phyloP scores from a whole-genome alignment of 2,888 invertebrate species.

The Graphium colonna region DNA sequence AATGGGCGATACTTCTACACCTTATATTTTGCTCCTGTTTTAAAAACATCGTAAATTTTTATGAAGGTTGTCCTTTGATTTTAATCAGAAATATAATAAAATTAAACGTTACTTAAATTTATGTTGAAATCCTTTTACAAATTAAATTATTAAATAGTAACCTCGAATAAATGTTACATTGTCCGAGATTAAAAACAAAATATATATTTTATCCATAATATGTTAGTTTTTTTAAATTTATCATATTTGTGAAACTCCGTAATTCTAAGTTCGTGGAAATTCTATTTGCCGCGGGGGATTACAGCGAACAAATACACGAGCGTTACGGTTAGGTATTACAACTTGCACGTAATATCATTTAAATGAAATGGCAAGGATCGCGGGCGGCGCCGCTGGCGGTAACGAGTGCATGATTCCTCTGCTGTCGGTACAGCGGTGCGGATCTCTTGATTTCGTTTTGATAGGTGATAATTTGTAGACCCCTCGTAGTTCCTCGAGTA shows the following conservation, averaged over 20 bases:
- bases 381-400: not conserved
- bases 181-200: too few species aligned
- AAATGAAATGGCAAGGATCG: not conserved
- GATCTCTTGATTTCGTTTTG: constrained; percentile 67
- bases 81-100: too few species aligned
- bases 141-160: too few species aligned
- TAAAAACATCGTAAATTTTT: too few species aligned
- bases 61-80: too few species aligned
- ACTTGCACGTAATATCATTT: not conserved
- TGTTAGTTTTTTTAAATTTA: too few species aligned
- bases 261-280: not conserved
- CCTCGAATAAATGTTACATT: too few species aligned
- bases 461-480: constrained; percentile 64
- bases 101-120: too few species aligned
- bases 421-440: not conserved
- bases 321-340: not conserved
- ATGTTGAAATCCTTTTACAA: too few species aligned
- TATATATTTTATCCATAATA: too few species aligned
- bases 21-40: too few species aligned
- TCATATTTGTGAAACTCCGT: too few species aligned
- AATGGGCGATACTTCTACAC: not conserved
- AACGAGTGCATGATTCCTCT: not conserved
- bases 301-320: not conserved
- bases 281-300: not conserved
- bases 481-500: constrained; percentile 31